Conservation (phyloP, 2,888 invertebrate species). For the Capitulum mitella region DNA sequence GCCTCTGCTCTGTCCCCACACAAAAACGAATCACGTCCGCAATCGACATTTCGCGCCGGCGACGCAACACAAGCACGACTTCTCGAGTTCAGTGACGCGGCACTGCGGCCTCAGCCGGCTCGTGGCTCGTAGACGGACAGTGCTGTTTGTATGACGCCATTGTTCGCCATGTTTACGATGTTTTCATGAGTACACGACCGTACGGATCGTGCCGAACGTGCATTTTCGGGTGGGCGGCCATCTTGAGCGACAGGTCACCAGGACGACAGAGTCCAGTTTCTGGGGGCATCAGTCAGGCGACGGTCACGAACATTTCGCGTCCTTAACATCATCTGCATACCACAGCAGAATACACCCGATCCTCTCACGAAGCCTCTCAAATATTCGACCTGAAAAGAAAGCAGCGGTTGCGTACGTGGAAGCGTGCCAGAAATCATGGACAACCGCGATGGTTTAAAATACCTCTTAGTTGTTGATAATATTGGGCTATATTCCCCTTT, state of each 20-base stretch:
- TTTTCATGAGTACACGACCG: neutral
- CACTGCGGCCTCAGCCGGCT: neutral
- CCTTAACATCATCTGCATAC: too few species aligned
- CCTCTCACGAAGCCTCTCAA: too few species aligned
- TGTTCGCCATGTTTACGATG: neutral
- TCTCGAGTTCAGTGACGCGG: neutral
- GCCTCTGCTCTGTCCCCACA: neutral
- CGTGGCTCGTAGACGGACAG: constrained; percentile 1
- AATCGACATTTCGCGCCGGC: neutral
- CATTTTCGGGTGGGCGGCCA: neutral
- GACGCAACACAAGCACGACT: neutral
- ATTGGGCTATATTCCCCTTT: too few species aligned
- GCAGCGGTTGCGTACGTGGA: too few species aligned
- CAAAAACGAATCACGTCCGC: too few species aligned
- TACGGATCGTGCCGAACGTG: constrained; percentile 1
- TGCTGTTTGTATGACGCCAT: neutral
- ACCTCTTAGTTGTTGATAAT: too few species aligned
- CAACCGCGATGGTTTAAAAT: too few species aligned
- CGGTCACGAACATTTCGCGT: too few species aligned
- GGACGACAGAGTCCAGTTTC: neutral
- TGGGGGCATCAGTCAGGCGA: neutral
- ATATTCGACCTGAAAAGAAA: too few species aligned
- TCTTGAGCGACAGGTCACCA: neutral
- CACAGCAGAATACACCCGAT: too few species aligned
- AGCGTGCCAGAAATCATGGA: too few species aligned